Percentiles rank a stretch among this genome's conserved stretches.
These are phyloP conservation scores for Blera fallax DNA, from an alignment of 2,888 invertebrate species.

Conservation along the genomic window DNA sequence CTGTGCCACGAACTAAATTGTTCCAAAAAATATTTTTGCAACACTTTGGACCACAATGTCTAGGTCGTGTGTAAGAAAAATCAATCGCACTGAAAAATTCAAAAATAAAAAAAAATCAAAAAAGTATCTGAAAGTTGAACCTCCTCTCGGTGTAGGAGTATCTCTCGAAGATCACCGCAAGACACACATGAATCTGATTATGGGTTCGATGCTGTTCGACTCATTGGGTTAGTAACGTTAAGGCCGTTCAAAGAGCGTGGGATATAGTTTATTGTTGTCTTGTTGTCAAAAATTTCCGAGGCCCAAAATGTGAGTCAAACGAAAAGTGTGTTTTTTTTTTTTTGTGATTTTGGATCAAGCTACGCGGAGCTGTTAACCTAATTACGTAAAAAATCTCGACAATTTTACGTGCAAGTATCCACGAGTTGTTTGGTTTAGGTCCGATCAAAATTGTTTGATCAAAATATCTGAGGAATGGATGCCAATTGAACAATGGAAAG, in stretches of 20 bases:
- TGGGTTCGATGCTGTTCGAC: slow-evolving; percentile 19
- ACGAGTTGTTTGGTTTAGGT: background rate
- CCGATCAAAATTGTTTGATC: slow-evolving; percentile 9
- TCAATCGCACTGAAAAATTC: background rate
- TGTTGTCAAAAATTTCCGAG: background rate
- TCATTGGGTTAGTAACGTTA: slow-evolving; percentile 57
- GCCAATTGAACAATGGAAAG: slow-evolving; percentile 8
- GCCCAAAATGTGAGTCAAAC: slow-evolving; percentile 5
- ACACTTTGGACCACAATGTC: slow-evolving; percentile 44
- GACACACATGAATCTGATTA: slow-evolving; percentile 1
- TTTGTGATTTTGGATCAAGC: background rate
- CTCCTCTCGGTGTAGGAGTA: background rate
- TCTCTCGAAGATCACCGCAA: background rate
- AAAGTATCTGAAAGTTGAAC: background rate
- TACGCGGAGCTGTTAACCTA: slow-evolving; percentile 38
- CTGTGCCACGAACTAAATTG: background rate
- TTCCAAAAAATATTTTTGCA: slow-evolving; percentile 27
- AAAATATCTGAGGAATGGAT: background rate
- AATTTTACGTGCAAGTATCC: background rate
- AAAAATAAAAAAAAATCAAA: background rate
- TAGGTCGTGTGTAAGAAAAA: slow-evolving; percentile 40
- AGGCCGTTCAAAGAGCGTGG: slow-evolving; percentile 40
- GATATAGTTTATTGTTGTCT: background rate
- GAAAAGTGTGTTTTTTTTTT: background rate
- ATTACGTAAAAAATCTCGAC: slow-evolving; percentile 1